Conservation (phyloP, 2,888 invertebrate species). For the Acanthosepion esculentum region DNA sequence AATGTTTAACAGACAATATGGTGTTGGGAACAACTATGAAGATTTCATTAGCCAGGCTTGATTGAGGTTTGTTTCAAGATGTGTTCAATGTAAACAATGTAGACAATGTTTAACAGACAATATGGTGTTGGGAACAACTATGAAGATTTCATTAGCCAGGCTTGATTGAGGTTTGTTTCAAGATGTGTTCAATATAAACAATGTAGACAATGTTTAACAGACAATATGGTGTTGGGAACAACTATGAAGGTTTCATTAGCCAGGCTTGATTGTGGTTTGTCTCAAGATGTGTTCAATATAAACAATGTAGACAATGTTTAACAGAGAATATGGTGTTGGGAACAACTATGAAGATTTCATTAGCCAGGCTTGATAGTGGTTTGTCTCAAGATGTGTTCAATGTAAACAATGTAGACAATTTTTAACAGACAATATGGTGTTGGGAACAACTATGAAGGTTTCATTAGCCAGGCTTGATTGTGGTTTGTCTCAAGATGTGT, state of each 20-base stretch:
- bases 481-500: too few relatives aligned
- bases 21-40: neutral
- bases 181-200: too few relatives aligned
- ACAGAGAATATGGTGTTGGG: neutral
- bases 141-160: neutral
- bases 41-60: neutral
- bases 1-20: neutral
- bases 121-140: slow-evolving; percentile 4
- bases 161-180: neutral
- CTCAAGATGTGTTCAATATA: neutral
- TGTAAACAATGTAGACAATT: too few relatives aligned
- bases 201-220: neutral
- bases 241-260: neutral
- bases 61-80: neutral
- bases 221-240: neutral
- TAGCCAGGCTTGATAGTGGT: neutral
- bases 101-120: neutral
- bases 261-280: neutral
- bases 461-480: neutral
- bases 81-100: too few relatives aligned
- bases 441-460: too few relatives aligned
- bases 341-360: neutral
- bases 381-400: neutral
- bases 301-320: too few relatives aligned
- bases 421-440: too few relatives aligned